Conservation (phyloP, 2,888 invertebrate species). For the Catocala nupta region DNA sequence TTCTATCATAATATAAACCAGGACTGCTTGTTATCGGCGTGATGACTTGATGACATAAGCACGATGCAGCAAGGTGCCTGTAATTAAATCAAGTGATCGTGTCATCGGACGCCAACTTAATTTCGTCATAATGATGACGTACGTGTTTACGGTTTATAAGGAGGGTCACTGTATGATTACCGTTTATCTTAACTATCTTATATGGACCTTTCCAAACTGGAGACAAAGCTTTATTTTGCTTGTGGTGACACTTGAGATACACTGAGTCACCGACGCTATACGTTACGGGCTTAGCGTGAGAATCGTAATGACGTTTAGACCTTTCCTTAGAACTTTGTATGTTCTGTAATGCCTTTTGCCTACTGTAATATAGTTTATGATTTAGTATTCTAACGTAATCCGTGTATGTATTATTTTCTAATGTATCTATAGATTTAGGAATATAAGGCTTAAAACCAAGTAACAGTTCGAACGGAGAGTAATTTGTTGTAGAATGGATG, state of each 20-base stretch:
- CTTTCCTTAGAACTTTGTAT: no score
- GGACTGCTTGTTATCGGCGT: slow-evolving; percentile 3
- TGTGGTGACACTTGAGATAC: slow-evolving; percentile 15
- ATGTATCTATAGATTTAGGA: no score
- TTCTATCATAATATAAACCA: no score
- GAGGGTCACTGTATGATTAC: slow-evolving; percentile 13
- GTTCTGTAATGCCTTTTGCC: no score
- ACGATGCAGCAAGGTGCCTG: no score
- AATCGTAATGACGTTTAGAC: slow-evolving; percentile 14
- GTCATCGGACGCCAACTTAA: no score
- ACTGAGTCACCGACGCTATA: slow-evolving; percentile 12
- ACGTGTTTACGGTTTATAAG: slow-evolving; percentile 6
- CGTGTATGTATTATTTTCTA: no score
- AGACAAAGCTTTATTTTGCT: slow-evolving; percentile 19
- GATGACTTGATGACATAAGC: background rate
- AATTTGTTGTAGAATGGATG: slow-evolving; percentile 6
- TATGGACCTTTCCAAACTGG: slow-evolving; percentile 18
- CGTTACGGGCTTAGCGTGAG: background rate
- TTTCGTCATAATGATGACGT: slow-evolving; percentile 14
- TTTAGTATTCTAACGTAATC: no score
- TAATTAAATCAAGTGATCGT: no score
- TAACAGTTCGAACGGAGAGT: slow-evolving; percentile 7
- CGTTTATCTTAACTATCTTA: slow-evolving; percentile 8
- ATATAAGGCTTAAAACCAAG: slow-evolving; percentile 13
- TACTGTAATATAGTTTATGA: no score